Conservation (phyloP, 2,888 invertebrate genomes). For the Campoplex nolae region DNA sequence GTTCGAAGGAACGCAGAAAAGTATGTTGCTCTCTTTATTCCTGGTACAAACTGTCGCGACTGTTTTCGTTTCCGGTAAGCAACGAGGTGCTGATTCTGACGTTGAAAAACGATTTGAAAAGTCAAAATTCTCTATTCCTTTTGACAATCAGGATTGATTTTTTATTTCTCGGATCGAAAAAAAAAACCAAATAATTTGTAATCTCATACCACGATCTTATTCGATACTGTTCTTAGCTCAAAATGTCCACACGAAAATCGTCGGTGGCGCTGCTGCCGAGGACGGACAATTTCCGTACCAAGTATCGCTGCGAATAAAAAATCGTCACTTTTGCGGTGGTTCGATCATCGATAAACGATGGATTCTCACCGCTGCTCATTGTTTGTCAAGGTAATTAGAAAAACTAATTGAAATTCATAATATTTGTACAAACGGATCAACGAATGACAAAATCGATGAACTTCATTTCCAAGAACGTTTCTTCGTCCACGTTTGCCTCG, state of each 20-base stretch:
- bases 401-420: not conserved
- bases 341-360: constrained; percentile 86
- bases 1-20: not conserved
- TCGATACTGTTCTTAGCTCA: constrained; percentile 48
- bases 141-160: not conserved
- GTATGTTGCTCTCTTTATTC: constrained; percentile 41
- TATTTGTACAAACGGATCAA: not conserved
- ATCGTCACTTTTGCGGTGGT: constrained; percentile 87
- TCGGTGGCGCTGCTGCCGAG: constrained; percentile 86
- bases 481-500: not conserved
- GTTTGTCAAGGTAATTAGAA: constrained; percentile 85
- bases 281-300: constrained; percentile 87
- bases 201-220: not conserved
- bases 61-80: constrained; percentile 40
- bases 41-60: constrained; percentile 10
- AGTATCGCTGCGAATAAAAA: constrained; percentile 86
- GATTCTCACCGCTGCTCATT: constrained; percentile 87
- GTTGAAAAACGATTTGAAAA: constrained; percentile 11
- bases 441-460: not conserved
- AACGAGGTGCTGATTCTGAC: not conserved
- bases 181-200: not conserved
- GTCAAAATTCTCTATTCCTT: not conserved
- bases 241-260: constrained; percentile 77
- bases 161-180: not conserved
- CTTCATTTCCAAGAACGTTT: not conserved